Conservation (phyloP, 2,888 invertebrate species). For the Muscina levida region DNA sequence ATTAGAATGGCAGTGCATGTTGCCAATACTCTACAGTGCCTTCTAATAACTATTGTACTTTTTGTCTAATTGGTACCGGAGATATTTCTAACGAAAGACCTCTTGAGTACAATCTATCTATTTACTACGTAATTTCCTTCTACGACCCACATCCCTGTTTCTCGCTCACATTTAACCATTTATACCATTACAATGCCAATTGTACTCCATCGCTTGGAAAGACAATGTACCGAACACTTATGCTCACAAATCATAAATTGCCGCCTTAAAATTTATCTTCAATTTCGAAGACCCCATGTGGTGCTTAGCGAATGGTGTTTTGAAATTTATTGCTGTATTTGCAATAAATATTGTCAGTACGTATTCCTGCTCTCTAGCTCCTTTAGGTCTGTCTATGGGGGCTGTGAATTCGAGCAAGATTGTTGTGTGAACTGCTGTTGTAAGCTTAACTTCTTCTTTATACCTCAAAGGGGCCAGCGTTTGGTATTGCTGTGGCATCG, state of each 20-base stretch:
- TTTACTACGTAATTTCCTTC: slow-evolving; percentile 4
- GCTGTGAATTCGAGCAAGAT: background rate
- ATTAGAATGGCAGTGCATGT: no score
- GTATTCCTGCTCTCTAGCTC: slow-evolving; percentile 49
- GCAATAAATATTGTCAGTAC: slow-evolving; percentile 77
- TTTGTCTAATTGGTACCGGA: no score
- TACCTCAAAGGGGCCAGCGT: background rate
- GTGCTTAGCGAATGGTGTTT: slow-evolving; percentile 71
- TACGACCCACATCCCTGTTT: slow-evolving; percentile 52
- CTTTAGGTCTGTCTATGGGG: background rate
- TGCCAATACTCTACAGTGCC: no score
- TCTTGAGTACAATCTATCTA: no score
- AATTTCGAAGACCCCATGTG: slow-evolving; percentile 74
- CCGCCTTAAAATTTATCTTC: slow-evolving; percentile 80
- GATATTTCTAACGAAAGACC: no score
- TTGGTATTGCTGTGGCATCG: slow-evolving; percentile 19
- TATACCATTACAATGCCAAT: slow-evolving; percentile 51
- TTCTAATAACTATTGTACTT: no score
- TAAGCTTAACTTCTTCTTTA: slow-evolving; percentile 30
- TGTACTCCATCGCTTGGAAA: slow-evolving; percentile 47
- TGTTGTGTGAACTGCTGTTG: slow-evolving; percentile 15
- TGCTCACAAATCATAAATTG: slow-evolving; percentile 79
- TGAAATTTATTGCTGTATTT: slow-evolving; percentile 77
- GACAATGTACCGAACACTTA: slow-evolving; percentile 65
- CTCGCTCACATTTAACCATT: slow-evolving; percentile 35